These are phyloP conservation scores for Drosophila sordidula DNA, from an alignment of 2,888 invertebrate genomes.

Conservation along the genomic window DNA sequence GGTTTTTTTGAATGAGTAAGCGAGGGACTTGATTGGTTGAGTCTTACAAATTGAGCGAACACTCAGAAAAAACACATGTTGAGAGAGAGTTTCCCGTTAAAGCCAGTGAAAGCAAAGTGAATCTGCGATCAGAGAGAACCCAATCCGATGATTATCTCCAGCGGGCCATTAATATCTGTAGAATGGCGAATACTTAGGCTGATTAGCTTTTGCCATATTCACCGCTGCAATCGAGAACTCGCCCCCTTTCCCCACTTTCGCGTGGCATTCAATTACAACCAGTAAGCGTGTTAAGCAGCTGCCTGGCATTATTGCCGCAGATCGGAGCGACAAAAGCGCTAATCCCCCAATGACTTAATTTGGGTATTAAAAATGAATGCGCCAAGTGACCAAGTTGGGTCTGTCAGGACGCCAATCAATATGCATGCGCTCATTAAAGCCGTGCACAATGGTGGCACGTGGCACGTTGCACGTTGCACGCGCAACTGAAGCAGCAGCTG, in stretches of 20 bases:
- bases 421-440: conserved; percentile 27
- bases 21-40: conserved; percentile 32
- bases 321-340: conserved; percentile 1
- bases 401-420: conserved; percentile 23
- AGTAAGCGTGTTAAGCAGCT: conserved; percentile 13
- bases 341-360: conserved; percentile 11
- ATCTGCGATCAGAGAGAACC: not conserved
- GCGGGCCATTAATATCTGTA: conserved; percentile 18
- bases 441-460: conserved; percentile 8
- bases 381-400: conserved; percentile 17
- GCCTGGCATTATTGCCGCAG: conserved; percentile 5
- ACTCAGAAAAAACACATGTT: not conserved
- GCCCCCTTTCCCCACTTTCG: not conserved
- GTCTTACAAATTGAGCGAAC: not conserved
- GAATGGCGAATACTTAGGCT: conserved; percentile 51
- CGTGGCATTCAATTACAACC: conserved; percentile 18
- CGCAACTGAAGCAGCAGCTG: not conserved
- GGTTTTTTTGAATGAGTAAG: conserved; percentile 41
- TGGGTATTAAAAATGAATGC: conserved; percentile 23
- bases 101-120: not conserved
- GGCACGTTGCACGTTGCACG: not conserved
- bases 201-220: conserved; percentile 50
- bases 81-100: not conserved
- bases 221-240: conserved; percentile 29
- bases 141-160: conserved; percentile 39